These are phyloP conservation scores for Wiebesia pumilae DNA, from an alignment of 1,140 invertebrate genomes.

Conservation along the genomic window DNA sequence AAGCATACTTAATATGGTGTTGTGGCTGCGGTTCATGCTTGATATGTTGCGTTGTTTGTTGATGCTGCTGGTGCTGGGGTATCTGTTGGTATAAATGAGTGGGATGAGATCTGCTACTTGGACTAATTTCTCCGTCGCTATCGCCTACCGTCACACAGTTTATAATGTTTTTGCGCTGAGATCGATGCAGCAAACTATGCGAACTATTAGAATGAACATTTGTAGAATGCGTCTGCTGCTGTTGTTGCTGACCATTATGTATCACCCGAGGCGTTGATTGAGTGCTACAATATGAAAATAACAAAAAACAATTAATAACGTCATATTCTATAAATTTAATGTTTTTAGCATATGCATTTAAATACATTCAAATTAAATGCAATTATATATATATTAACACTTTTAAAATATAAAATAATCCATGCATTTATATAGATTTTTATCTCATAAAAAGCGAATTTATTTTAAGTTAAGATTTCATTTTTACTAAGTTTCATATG, in stretches of 20 bases:
- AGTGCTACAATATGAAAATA: slow-evolving; percentile 65
- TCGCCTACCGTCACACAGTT: slow-evolving; percentile 89
- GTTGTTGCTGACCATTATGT: slow-evolving; percentile 61
- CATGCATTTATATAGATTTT: too few relatives aligned
- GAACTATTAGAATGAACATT: slow-evolving; percentile 57
- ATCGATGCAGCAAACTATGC: slow-evolving; percentile 55
- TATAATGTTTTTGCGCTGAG: slow-evolving; percentile 82
- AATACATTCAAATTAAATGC: background rate
- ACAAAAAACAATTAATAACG: background rate
- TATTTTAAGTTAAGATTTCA: too few relatives aligned
- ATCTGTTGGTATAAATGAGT: slow-evolving; percentile 70
- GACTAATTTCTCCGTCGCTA: slow-evolving; percentile 84
- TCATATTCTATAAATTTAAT: background rate
- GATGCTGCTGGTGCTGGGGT: slow-evolving; percentile 68
- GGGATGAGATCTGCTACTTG: slow-evolving; percentile 67
- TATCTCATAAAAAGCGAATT: too few relatives aligned
- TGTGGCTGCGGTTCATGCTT: slow-evolving; percentile 77
- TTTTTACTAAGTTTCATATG: too few relatives aligned
- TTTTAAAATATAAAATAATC: too few relatives aligned
- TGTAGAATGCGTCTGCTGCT: slow-evolving; percentile 59
- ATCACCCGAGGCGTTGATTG: slow-evolving; percentile 71
- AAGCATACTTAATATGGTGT: slow-evolving; percentile 69
- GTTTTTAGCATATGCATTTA: background rate
- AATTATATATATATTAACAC: too few relatives aligned
- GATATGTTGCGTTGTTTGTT: slow-evolving; percentile 74